A percentile compares a stretch with the other conserved stretches of the same genome.
Evolutionary conservation across 1,140 invertebrate genomes (phyloP).

Genomic region (Scaptomyza pallida): DNA sequence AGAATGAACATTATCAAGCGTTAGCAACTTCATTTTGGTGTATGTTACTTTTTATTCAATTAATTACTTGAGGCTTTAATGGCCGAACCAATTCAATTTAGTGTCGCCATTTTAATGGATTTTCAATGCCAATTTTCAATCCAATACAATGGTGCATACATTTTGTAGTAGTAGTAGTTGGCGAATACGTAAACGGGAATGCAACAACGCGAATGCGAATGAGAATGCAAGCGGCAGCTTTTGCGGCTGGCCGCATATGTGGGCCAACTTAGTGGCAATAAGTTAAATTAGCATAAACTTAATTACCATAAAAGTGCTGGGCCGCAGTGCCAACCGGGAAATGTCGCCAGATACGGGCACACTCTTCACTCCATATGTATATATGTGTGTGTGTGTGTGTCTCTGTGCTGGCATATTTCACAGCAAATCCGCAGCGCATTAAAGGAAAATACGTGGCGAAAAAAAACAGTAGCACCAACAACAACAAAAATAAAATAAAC

Average conservation of each 20-base stretch:
- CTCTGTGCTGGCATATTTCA: constrained; percentile 66
- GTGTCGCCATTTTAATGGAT: constrained; percentile 36
- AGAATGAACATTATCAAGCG: constrained; percentile 34
- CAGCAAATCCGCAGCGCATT: constrained; percentile 79
- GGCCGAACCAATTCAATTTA: constrained; percentile 44
- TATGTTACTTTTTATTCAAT: constrained; percentile 60
- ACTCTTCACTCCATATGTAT: background rate
- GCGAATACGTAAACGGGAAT: constrained; percentile 5
- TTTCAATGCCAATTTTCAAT: constrained; percentile 36
- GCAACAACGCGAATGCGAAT: constrained; percentile 13
- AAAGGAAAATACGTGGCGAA: constrained; percentile 79
- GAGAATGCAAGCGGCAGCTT: constrained; percentile 32
- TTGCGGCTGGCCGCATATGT: constrained; percentile 78
- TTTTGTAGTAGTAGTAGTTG: background rate
- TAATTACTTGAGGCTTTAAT: constrained; percentile 41
- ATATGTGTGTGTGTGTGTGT: constrained; percentile 12
- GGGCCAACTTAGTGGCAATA: constrained; percentile 81
- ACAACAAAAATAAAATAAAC: constrained; percentile 35
- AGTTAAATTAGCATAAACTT: constrained; percentile 83
- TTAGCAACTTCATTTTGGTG: constrained; percentile 38
- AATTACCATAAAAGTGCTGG: constrained; percentile 81
- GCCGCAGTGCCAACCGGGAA: constrained; percentile 64
- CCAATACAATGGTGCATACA: too few species aligned
- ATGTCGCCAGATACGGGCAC: constrained; percentile 39
- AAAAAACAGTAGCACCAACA: constrained; percentile 36